These are phyloP conservation scores for Campaea margaritaria DNA, from an alignment of 2,888 invertebrate species.

Conservation along the genomic window DNA sequence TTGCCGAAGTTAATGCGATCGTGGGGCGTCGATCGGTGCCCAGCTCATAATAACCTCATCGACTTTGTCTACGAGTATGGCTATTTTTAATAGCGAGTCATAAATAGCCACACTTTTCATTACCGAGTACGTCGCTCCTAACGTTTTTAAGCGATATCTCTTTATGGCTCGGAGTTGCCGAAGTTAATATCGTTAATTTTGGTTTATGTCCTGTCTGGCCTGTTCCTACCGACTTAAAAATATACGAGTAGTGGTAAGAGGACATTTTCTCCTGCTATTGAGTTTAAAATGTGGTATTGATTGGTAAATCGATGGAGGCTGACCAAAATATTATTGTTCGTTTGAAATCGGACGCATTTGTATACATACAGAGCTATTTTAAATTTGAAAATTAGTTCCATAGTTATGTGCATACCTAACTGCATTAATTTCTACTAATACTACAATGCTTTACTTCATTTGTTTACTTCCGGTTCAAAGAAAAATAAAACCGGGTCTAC, in stretches of 20 bases:
- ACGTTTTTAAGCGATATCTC: slow-evolving; percentile 22
- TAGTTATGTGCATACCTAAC: too few species aligned
- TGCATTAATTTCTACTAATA: too few species aligned
- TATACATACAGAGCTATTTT: too few species aligned
- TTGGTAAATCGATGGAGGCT: too few species aligned
- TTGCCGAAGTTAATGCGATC: slow-evolving; percentile 71
- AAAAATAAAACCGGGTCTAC: too few species aligned
- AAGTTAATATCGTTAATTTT: slow-evolving; percentile 20
- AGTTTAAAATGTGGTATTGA: background rate
- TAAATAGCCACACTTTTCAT: slow-evolving; percentile 42
- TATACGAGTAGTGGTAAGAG: background rate
- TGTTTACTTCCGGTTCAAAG: too few species aligned
- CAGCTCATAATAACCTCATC: slow-evolving; percentile 68
- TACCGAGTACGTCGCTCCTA: slow-evolving; percentile 23
- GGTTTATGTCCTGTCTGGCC: slow-evolving; percentile 5
- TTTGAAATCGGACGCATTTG: too few species aligned
- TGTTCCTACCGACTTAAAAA: background rate
- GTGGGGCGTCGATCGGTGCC: slow-evolving; percentile 59
- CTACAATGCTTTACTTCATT: too few species aligned
- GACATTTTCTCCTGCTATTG: background rate
- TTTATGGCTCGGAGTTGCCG: slow-evolving; percentile 15
- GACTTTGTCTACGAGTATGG: slow-evolving; percentile 64
- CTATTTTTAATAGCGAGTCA: slow-evolving; percentile 54
- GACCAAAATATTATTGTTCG: too few species aligned
- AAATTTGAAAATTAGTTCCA: too few species aligned